Evolutionary conservation across 2,888 invertebrate genomes (phyloP).

Genomic region (Pristionchus japonicus): DNA sequence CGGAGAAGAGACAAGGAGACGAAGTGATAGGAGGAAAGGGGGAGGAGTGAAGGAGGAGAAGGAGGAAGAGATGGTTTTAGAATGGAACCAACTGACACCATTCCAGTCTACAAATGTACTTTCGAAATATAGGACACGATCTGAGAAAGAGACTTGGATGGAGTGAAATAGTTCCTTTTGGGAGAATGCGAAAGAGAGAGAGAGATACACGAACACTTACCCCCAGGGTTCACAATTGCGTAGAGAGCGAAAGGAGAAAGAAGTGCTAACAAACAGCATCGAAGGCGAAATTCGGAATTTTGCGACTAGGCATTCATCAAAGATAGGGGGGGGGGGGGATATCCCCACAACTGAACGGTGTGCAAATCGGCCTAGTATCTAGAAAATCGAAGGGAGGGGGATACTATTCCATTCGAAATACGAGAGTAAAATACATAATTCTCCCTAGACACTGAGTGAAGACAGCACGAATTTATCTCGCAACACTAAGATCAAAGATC

Average conservation of each 20-base stretch:
- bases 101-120: background rate
- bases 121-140: background rate
- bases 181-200: background rate
- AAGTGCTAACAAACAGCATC: background rate
- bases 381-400: background rate
- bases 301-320: background rate
- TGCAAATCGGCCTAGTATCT: background rate
- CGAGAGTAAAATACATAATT: background rate
- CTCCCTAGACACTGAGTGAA: background rate
- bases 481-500: background rate
- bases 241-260: background rate
- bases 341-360: background rate
- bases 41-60: constrained; percentile 22
- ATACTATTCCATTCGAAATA: background rate
- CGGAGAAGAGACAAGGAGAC: background rate
- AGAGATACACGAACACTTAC: background rate
- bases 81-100: constrained; percentile 15
- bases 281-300: too few species aligned
- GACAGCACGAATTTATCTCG: background rate
- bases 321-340: background rate
- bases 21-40: background rate
- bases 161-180: background rate
- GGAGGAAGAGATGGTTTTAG: background rate
- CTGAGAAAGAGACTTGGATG: background rate
- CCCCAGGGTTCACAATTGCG: background rate